These are phyloP conservation scores for Galago senegalensis DNA, from an alignment of 2,797 vertebrate species.

Conservation along the genomic window DNA sequence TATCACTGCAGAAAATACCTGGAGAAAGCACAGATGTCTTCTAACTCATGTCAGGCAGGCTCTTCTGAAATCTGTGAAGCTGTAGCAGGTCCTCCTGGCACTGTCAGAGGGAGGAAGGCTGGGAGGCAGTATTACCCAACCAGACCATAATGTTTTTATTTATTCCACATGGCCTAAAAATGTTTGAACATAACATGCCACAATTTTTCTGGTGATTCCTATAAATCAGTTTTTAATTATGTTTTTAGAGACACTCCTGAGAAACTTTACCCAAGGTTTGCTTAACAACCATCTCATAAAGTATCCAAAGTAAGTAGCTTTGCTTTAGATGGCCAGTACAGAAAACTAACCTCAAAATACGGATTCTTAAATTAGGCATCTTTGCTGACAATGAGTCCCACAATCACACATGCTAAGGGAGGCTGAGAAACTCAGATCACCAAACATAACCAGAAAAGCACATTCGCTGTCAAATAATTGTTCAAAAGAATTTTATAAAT, in stretches of 20 bases:
- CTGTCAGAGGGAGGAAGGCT: not conserved
- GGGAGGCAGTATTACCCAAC: constrained; percentile 31
- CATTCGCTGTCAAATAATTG: constrained; percentile 47
- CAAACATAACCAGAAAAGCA: constrained; percentile 75
- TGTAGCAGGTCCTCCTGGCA: not conserved
- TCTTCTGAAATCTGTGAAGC: not conserved
- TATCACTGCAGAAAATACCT: not conserved
- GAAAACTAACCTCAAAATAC: constrained; percentile 79
- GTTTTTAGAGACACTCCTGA: constrained; percentile 82
- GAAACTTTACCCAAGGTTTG: constrained; percentile 78
- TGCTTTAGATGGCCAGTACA: constrained; percentile 62
- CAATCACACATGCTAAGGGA: constrained; percentile 65
- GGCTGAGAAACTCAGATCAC: constrained; percentile 76
- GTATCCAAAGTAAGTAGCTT: constrained; percentile 76
- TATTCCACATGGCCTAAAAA: constrained; percentile 79
- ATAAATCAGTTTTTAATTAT: constrained; percentile 87
- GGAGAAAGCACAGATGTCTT: not conserved
- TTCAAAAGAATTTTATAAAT: constrained; percentile 82
- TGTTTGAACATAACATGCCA: constrained; percentile 81
- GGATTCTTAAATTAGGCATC: constrained; percentile 87
- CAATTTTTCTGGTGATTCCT: constrained; percentile 80
- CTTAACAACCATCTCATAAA: constrained; percentile 85
- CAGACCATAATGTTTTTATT: constrained; percentile 73
- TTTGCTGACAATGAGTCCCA: constrained; percentile 75
- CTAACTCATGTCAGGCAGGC: not conserved